Base-by-base conservation (phyloP, 2,888 invertebrate genomes). In the Catocala fraxini region DNA sequence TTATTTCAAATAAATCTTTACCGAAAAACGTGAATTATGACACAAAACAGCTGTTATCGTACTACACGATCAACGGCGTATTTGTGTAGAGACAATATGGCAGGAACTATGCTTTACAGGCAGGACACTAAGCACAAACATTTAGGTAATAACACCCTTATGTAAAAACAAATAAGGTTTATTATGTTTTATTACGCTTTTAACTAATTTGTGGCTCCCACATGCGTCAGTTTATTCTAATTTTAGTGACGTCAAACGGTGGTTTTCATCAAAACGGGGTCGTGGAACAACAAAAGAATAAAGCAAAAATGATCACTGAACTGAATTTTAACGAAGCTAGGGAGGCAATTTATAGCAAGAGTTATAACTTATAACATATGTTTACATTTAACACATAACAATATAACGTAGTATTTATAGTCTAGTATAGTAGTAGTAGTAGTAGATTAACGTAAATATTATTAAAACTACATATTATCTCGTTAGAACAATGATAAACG, bases 41-140 rank as follows among this genome's bases (percentile, higher is more conserved):
- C 68, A 82, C 70, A 71, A 79, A 75, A 81, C 78, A 71, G 66
- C 75, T 68, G 72, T 82, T 87, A 90, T 89, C 89, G 69, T 58
- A 65, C 68, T 65, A 69, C 81, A 83, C 80, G 83, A 89, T 89
- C 89, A 79, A 76, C 70, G 72, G 75, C 75, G 81, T 81, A 84
- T 86, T 86, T 86, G 83, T 86, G 75, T 76, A 84, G 84, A 91
- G 88, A 93, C 92, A 93, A 93, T 89, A 74, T 72, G 73, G 81
- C 91, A 91, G 93, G 93, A 93, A 90, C 87, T 86, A 89, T 87
- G 93, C 83, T 84, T 70, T 70, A 77, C 77, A 81, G 66, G 60
- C 76, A 67, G 77, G 62, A 49, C 64, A 71, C 51, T 62, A 66
- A 61, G 51, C 2, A 6, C 49, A 61, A 52, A 61, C 53, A 47